These are phyloP conservation scores for Eleutherodactylus coqui DNA, from an alignment of 2,797 vertebrate species.

Conservation along the genomic window DNA sequence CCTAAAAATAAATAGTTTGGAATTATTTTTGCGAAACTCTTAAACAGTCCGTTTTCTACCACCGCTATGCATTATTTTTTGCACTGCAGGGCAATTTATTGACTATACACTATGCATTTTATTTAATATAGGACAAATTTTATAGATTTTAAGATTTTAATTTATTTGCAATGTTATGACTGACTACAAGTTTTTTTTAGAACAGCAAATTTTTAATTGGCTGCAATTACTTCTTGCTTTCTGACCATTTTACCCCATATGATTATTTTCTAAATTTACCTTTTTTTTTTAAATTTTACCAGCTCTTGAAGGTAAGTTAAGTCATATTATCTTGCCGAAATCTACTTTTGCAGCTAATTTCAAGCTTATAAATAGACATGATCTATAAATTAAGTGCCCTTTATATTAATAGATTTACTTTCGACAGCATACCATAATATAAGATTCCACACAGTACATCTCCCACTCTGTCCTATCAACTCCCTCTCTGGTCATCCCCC, in stretches of 20 bases:
- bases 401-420: constrained; percentile 19
- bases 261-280: background rate
- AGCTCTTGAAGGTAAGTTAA: background rate
- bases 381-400: constrained; percentile 18
- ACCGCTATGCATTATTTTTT: no score
- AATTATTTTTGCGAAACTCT: no score
- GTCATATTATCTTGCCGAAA: background rate
- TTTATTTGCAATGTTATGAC: no score
- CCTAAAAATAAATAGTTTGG: no score
- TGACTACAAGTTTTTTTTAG: no score
- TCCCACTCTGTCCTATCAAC: constrained; percentile 4
- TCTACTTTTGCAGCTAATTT: background rate
- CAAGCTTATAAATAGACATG: background rate
- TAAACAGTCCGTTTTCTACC: no score
- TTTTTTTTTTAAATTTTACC: background rate
- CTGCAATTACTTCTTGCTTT: no score
- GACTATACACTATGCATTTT: no score
- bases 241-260: no score
- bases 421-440: constrained; percentile 10
- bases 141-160: no score
- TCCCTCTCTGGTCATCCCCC: constrained; percentile 22
- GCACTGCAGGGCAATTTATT: no score
- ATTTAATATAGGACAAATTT: no score
- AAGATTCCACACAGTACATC: constrained; percentile 35
- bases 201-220: background rate